Evolutionary conservation across 2,113 vertebrate species (phyloP).

Genomic region (Clarias macrocephalus): DNA sequence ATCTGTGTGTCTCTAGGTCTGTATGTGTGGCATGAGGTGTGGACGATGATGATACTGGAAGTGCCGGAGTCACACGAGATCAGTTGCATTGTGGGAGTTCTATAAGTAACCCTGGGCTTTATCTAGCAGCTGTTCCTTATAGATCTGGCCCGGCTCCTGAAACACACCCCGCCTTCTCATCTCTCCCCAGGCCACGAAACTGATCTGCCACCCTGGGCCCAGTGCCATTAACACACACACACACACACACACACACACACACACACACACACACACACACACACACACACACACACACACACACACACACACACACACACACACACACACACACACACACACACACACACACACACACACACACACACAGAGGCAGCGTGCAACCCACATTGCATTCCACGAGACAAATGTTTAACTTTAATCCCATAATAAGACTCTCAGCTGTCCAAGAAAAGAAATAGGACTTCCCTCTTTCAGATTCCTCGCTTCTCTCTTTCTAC

Average conservation of each 20-base stretch:
- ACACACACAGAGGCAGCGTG: slow-evolving; percentile 32
- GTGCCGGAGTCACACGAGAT: slow-evolving; percentile 27
- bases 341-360: slow-evolving; percentile 37
- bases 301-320: no score
- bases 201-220: slow-evolving; percentile 52
- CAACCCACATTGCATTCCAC: slow-evolving; percentile 57
- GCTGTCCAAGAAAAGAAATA: slow-evolving; percentile 78
- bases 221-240: slow-evolving; percentile 43
- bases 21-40: background rate
- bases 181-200: slow-evolving; percentile 40
- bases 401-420: slow-evolving; percentile 76
- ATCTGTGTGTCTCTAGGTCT: slow-evolving; percentile 5
- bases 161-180: slow-evolving; percentile 38
- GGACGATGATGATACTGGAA: slow-evolving; percentile 23
- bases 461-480: slow-evolving; percentile 73
- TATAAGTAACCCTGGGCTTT: slow-evolving; percentile 38
- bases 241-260: slow-evolving; percentile 21
- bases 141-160: slow-evolving; percentile 33
- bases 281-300: no score
- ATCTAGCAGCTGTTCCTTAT: slow-evolving; percentile 51
- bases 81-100: slow-evolving; percentile 40
- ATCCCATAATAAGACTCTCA: slow-evolving; percentile 82
- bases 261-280: slow-evolving; percentile 38
- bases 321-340: no score
- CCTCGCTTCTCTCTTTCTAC: slow-evolving; percentile 50